These are phyloP conservation scores for Callipepla californica DNA, from an alignment of 2,113 vertebrate species.

Conservation along the genomic window DNA sequence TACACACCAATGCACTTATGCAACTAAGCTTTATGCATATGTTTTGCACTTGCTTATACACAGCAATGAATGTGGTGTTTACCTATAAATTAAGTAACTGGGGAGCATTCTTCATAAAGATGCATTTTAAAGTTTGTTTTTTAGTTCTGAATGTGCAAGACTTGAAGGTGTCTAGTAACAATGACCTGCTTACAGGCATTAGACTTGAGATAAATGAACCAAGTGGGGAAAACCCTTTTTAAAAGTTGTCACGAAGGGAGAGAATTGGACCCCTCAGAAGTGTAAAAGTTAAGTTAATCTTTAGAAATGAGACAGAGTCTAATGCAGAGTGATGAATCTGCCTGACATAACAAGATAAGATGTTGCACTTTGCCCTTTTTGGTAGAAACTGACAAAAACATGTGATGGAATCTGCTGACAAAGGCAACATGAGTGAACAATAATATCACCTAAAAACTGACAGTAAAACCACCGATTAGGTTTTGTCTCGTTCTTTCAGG, in stretches of 20 bases:
- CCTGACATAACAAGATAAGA: slow-evolving; percentile 11
- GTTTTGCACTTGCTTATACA: not conserved
- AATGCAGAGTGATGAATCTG: not conserved
- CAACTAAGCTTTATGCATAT: not conserved
- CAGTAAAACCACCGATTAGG: not conserved
- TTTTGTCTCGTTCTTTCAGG: not conserved
- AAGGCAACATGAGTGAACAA: not conserved
- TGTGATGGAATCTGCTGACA: not conserved
- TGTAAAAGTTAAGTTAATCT: not conserved
- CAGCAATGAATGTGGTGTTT: not conserved
- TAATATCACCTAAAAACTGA: not conserved
- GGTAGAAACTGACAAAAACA: not conserved
- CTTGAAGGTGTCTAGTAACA: not conserved
- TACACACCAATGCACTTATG: not conserved
- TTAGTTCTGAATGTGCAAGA: not conserved
- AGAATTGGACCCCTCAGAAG: not conserved
- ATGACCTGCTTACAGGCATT: not conserved
- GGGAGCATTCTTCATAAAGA: not conserved
- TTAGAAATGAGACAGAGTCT: not conserved
- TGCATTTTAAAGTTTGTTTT: not conserved
- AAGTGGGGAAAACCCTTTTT: not conserved
- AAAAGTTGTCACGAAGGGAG: not conserved
- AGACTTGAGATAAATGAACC: not conserved
- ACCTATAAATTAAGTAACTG: not conserved
- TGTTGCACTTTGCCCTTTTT: slow-evolving; percentile 20